These are phyloP conservation scores for Danio aesculapii DNA, from an alignment of 2,797 vertebrate species.

Conservation along the genomic window DNA sequence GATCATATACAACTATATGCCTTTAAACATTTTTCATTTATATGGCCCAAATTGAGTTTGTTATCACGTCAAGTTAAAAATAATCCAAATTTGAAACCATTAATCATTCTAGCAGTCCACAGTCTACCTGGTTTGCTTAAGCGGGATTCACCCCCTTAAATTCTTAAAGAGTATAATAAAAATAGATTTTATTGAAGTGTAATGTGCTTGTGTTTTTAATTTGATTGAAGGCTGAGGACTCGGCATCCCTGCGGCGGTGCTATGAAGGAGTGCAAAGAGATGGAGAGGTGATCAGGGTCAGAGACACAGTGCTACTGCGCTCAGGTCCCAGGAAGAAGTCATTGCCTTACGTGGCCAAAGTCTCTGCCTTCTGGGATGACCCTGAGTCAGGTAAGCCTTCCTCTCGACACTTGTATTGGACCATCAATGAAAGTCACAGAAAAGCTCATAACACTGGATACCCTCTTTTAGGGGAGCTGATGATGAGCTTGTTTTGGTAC, in stretches of 20 bases:
- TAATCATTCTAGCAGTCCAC: not conserved
- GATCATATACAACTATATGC: not conserved
- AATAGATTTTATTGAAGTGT: too few species aligned
- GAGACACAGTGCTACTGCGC: slow-evolving; percentile 95
- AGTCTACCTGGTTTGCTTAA: not conserved
- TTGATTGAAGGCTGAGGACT: slow-evolving; percentile 86
- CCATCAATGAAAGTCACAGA: not conserved
- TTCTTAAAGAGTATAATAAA: not conserved
- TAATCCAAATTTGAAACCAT: not conserved
- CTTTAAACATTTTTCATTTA: not conserved
- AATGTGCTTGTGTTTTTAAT: slow-evolving; percentile 3
- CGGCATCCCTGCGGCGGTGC: slow-evolving; percentile 90
- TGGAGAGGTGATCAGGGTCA: slow-evolving; percentile 91
- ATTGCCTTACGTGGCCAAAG: slow-evolving; percentile 97
- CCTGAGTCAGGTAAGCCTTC: slow-evolving; percentile 90
- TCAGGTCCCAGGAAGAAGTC: slow-evolving; percentile 96
- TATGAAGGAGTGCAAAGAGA: slow-evolving; percentile 94
- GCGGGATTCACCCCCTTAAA: not conserved
- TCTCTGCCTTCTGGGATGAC: slow-evolving; percentile 97
- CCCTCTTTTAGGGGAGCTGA: slow-evolving; percentile 89
- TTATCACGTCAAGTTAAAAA: not conserved
- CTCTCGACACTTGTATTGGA: not conserved
- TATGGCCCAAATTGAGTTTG: not conserved
- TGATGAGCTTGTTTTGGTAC: slow-evolving; percentile 99
- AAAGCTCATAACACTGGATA: slow-evolving; percentile 3